Base-by-base conservation (phyloP, 1,140 invertebrate genomes). In the Oncopodura yosiiana region DNA sequence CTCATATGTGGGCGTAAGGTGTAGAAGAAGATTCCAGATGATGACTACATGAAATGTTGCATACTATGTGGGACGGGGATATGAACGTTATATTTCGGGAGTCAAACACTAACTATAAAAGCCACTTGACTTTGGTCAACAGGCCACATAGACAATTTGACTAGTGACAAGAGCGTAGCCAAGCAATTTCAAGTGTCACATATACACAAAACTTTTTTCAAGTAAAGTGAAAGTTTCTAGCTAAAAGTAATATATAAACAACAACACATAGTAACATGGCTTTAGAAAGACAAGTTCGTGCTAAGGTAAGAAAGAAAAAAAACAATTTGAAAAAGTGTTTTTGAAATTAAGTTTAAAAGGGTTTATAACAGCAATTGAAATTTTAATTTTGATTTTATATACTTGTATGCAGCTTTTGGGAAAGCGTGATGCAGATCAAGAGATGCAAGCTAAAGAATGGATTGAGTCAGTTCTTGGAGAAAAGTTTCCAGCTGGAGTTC, bases 361-460 rank as follows among this genome's bases (percentile, higher is more conserved):
- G 11, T 24, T 6, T 14, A 23, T 14, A 45, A 14, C 4, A 26
- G 11, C 32, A 48, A 48, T 48, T 18, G 18, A 41, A 6, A 14
- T 41, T 49, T n/a, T 56, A 14, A 16, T n/a, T 18, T 21, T 6
- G 3, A 16, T 1, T 44, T 38, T 57, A 46, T 61, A 58, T 52
- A 9, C 41, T 63, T 19, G 27, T 74, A n/a, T 77, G 36, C 70
- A 92, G 87, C 78, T 87, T 64, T 78, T 82, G 61, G 80, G 79
- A 19, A 91, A 93, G 74, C 79, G 89, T 49, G 84, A 92, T 67
- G 79, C 83, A 0, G 79, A 90, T 63, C 79, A 85, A 67, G 89
- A 94, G 67, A 73, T 72, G 3, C 84, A 91, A 71, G 84, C 87
- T 19, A 79, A 90, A 63, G 79, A 80, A 71, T 95, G 91, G 91